Conservation (phyloP, 2,797 vertebrate genomes). For the Phalanger gymnotis region DNA sequence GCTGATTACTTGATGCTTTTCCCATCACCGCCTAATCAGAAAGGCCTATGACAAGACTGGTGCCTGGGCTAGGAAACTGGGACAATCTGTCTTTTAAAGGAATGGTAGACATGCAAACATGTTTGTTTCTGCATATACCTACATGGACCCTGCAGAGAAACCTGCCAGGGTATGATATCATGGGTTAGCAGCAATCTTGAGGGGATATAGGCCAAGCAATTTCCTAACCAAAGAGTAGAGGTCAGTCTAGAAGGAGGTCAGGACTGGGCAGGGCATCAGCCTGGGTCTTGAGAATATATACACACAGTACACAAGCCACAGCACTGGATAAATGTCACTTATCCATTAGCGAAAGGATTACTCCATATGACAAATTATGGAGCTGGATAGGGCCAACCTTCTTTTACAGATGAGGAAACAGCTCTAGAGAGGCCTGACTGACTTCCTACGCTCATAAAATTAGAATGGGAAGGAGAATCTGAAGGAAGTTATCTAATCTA, state of each 20-base stretch:
- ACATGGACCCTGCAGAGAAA: not conserved
- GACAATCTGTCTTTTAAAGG: not conserved
- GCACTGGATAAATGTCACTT: not conserved
- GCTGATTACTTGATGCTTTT: not conserved
- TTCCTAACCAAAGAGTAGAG: not conserved
- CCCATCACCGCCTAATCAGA: slow-evolving; percentile 35
- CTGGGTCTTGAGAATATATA: not conserved
- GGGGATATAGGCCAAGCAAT: too few relatives aligned
- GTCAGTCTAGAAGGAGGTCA: not conserved
- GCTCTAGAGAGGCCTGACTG: not conserved
- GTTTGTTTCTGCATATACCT: not conserved
- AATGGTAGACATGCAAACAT: not conserved
- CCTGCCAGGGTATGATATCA: fast-evolving
- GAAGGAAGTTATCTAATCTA: not conserved
- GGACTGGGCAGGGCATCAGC: too few relatives aligned
- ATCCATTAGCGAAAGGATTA: not conserved
- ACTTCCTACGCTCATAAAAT: not conserved
- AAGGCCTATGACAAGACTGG: slow-evolving; percentile 32
- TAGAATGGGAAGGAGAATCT: not conserved
- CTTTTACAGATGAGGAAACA: not conserved
- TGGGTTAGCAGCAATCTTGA: not conserved
- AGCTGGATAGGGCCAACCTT: not conserved
- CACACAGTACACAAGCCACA: not conserved
- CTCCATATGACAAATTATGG: not conserved
- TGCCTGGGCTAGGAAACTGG: not conserved